These are phyloP conservation scores for Oligia latruncula DNA, from an alignment of 2,888 invertebrate species.

Conservation along the genomic window DNA sequence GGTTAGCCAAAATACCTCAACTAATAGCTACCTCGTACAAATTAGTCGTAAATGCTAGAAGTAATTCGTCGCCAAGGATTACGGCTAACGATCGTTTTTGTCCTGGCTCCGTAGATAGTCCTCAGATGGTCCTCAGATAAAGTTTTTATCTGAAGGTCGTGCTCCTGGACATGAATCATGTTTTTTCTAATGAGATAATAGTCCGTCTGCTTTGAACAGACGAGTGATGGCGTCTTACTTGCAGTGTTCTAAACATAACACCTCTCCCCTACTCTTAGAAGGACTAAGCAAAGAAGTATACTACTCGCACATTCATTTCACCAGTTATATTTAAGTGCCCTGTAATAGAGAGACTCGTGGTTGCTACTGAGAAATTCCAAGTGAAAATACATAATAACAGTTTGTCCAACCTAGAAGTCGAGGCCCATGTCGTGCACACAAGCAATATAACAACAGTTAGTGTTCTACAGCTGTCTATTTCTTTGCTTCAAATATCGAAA, in stretches of 20 bases:
- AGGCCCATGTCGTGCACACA: not conserved
- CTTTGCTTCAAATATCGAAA: not conserved
- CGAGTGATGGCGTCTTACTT: constrained; percentile 16
- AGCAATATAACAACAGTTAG: not conserved
- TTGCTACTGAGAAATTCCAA: not conserved
- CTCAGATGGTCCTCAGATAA: constrained; percentile 33
- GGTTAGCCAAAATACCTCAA: constrained; percentile 7
- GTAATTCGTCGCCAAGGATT: constrained; percentile 26
- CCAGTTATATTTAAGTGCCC: too few species aligned
- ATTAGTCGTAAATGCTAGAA: constrained; percentile 32
- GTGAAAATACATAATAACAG: not conserved
- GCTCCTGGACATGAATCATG: constrained; percentile 35
- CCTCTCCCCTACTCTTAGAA: too few species aligned
- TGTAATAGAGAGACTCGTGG: too few species aligned
- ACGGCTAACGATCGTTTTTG: constrained; percentile 66
- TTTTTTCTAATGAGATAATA: constrained; percentile 47
- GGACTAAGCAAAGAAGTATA: not conserved
- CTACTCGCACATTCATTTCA: not conserved
- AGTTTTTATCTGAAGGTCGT: constrained; percentile 39
- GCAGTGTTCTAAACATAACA: not conserved
- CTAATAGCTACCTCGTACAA: constrained; percentile 35
- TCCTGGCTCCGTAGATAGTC: not conserved
- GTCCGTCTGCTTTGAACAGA: constrained; percentile 20
- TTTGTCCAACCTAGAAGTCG: not conserved
- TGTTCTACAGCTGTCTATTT: not conserved